Percentiles rank a stretch among this genome's conserved stretches.
These are phyloP conservation scores for Zaprionus bogoriensis DNA, from an alignment of 2,888 invertebrate genomes.

Conservation along the genomic window DNA sequence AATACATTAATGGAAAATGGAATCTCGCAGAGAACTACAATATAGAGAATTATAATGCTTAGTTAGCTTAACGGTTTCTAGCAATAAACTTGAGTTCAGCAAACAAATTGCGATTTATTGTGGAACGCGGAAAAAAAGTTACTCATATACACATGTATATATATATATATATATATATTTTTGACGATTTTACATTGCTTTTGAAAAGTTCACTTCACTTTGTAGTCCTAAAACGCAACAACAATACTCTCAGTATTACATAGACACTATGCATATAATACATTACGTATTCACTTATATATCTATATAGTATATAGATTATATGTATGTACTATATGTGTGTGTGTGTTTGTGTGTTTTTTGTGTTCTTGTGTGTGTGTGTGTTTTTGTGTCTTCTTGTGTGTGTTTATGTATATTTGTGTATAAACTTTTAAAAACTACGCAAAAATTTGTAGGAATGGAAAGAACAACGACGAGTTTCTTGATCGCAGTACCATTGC, in stretches of 20 bases:
- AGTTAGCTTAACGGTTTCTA: conserved; percentile 21
- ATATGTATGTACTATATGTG: conserved; percentile 23
- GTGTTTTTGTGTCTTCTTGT: conserved; percentile 14
- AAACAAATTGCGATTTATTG: conserved; percentile 66
- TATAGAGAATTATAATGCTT: neutral
- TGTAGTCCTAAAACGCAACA: conserved; percentile 70
- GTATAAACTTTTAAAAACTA: conserved; percentile 55
- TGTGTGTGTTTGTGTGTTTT: conserved; percentile 1
- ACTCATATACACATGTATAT: conserved; percentile 11
- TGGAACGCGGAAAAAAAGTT: conserved; percentile 43
- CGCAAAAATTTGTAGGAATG: conserved; percentile 65
- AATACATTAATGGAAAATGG: neutral
- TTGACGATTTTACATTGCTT: conserved; percentile 53
- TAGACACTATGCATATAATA: conserved; percentile 77
- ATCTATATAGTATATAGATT: conserved; percentile 1
- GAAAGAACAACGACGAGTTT: conserved; percentile 55
- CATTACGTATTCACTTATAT: conserved; percentile 36
- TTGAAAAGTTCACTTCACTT: conserved; percentile 45
- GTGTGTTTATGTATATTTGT: conserved; percentile 12
- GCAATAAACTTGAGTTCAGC: conserved; percentile 60
- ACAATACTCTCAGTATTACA: conserved; percentile 72
- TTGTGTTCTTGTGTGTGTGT: conserved; percentile 11
- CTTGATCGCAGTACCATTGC: conserved; percentile 36
- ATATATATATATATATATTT: conserved; percentile 22
- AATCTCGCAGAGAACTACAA: conserved; percentile 24